Evolutionary conservation across 2,113 vertebrate species (phyloP), one percentile per base, ranked within the genome.

Genomic region (Poeciliopsis prolifica): DNA sequence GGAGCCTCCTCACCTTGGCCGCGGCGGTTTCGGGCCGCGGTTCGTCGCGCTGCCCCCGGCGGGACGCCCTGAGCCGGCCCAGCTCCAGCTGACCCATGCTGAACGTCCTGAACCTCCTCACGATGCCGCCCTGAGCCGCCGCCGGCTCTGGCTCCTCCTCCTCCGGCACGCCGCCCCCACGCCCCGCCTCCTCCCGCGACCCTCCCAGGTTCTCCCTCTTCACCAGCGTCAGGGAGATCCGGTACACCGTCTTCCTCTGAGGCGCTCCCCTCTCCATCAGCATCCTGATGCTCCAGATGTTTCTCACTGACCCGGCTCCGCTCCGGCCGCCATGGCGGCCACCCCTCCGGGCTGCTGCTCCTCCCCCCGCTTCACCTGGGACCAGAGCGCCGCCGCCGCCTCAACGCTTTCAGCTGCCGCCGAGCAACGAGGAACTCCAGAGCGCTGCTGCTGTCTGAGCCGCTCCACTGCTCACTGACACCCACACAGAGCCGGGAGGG

Each of bases 161-260:
- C 61, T 94, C 95, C 81, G 95, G 84, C 69, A 92, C 67, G 5
- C 17, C 14, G 0, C 44, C 17, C 17, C 17, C 17, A 17, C 17
- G 44, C 17, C 5, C 15, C 44, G 4, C 19, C 15, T 75, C 28
- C 2, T 86, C 30, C 26, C 54, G n/a, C 12, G 76, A 22, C 0
- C 85, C 90, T n/a, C 95, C 91, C 81, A 94, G 76, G 65, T 83
- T 94, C 90, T 98, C 97, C 86, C 95, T 96, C 87, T 98, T 96
- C 85, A 99, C 97, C 88, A 98, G 88, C 40, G 97, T 98, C 82
- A 98, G 95, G 19, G 97, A 98, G 93, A 99, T 99, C 88, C 96
- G 93, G 91, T 98, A 97, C 1, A 98, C 96, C 0, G 96, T 98
- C 63, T 93, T 97, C 83, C 96, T 94, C 81, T 95, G 96, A 14